Base-by-base conservation (phyloP, 2,888 invertebrate genomes). In the Nymphalis c-album region DNA sequence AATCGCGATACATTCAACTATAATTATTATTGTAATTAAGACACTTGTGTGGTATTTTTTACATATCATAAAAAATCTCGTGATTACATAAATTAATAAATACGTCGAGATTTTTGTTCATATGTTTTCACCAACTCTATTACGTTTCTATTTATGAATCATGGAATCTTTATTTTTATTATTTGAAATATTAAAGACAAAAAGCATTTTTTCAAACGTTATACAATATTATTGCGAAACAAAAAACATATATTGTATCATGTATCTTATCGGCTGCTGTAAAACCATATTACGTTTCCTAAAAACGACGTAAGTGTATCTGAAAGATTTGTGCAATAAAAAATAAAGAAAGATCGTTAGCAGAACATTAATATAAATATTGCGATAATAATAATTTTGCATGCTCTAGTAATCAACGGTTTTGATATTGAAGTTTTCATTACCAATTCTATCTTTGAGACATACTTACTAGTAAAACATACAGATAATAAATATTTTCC, bases 271-370 rank as follows among this genome's bases (percentile, higher is more conserved):
- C 46, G 20, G n/a, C 50, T 67, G 58, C 22, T 13, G 31, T 57
- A 67, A 67, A 64, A 62, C 47, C 46, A 48, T 67, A 70, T 70
- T 62, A 64, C 35, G 47, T 70, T 70, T 67, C 69, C 55, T 63
- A 66, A 66, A 13, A 40, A 13, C 13, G 48, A 31, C 26, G 26
- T 31, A 31, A 31, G 26, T 60, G 67, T 69, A 69, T 69, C 67
- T 64, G 58, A 58, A 59, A 64, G 20, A 61, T 67, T 67, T 67
- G 61, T 53, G 70, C 61, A 70, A 64, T 70, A 47, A 63, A 48
- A 61, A 22, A 64, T 20, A 65, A 60, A 66, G 18, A 70, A 67
- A 63, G 50, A 55, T 48, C 61, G 50, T 61, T 61, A 50, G 46
- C 18, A 46, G 60, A 66, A 57, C 55, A 17, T 35, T 53, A 51